phyloP scores from a whole-genome alignment of 2,888 invertebrate genomes.

The Stenchaetothrips biformis region DNA sequence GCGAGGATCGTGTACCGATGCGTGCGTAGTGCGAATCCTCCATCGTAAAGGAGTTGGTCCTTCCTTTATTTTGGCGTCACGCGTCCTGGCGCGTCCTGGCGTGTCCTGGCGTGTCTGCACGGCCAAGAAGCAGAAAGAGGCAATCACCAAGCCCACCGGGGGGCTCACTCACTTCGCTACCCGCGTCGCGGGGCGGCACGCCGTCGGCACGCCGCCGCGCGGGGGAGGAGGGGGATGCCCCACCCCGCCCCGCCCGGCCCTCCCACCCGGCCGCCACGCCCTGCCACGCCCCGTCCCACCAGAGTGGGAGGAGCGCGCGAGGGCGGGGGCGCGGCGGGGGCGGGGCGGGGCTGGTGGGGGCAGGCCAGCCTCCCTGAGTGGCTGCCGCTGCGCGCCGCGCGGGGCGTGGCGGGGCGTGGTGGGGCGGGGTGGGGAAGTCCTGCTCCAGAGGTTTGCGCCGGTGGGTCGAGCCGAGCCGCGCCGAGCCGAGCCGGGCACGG shows the following conservation, averaged over 20 bases:
- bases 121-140: neutral
- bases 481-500: slow-evolving; percentile 30
- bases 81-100: too few relatives aligned
- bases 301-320: neutral
- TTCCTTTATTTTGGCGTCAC: neutral
- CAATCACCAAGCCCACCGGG: neutral
- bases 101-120: neutral
- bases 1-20: neutral
- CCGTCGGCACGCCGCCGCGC: neutral
- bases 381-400: slow-evolving; percentile 44
- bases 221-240: neutral
- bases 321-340: neutral
- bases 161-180: neutral
- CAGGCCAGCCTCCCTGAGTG: neutral
- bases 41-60: neutral
- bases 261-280: neutral
- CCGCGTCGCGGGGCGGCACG: neutral
- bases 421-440: neutral
- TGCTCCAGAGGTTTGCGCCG: too few relatives aligned
- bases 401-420: slow-evolving; percentile 32
- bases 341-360: neutral
- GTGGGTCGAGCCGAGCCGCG: neutral
- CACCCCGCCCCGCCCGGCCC: neutral
- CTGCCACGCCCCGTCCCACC: neutral
- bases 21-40: neutral